Evolutionary conservation across 1,140 invertebrate genomes (phyloP).

Genomic region (Yoshiicerus persimilis): DNA sequence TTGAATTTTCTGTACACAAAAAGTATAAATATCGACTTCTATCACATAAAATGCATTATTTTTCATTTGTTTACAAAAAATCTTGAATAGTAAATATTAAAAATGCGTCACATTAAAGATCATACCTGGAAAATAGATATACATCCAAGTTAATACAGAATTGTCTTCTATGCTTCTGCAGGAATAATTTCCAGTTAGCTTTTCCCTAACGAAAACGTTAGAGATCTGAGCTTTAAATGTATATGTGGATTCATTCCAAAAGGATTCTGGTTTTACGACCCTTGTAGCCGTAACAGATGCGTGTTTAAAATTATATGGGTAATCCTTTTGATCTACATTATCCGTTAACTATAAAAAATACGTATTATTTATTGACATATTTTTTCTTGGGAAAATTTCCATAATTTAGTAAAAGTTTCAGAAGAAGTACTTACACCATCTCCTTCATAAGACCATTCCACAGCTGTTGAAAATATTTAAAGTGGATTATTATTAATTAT

Average conservation of each 20-base stretch:
- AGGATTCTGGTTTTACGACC: background rate
- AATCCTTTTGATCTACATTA: background rate
- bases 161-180: background rate
- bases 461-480: background rate
- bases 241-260: background rate
- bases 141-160: background rate
- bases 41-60: too few relatives aligned
- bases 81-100: too few relatives aligned
- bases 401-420: background rate
- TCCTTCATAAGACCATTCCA: background rate
- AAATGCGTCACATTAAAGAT: background rate
- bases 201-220: background rate
- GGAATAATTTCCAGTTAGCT: conserved; percentile 5
- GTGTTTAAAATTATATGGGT: conserved; percentile 15
- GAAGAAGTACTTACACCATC: background rate
- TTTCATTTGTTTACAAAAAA: too few relatives aligned
- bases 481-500: too few relatives aligned
- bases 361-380: too few relatives aligned
- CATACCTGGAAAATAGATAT: background rate
- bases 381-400: background rate
- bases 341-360: background rate
- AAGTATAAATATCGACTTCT: background rate
- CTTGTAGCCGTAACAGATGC: background rate
- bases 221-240: background rate
- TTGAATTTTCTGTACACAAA: background rate